A percentile compares a stretch with the other conserved stretches of the same genome.
Evolutionary conservation across 2,888 invertebrate genomes (phyloP).

Genomic region (Acholoe squamosa): DNA sequence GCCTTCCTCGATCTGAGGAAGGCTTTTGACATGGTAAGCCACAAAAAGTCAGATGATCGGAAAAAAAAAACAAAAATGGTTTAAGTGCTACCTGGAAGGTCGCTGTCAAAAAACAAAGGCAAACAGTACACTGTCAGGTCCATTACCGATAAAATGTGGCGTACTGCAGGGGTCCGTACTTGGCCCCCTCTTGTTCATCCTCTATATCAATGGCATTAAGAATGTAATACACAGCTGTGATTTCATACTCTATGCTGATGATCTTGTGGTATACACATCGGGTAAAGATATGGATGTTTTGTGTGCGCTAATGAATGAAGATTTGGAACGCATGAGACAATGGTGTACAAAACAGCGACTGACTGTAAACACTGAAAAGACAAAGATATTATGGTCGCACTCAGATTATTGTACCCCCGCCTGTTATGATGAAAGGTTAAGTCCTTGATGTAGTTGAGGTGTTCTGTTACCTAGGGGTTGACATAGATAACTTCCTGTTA

Average conservation of each 20-base stretch:
- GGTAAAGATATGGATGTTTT: neutral
- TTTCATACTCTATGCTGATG: neutral
- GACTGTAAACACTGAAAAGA: neutral
- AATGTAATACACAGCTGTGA: neutral
- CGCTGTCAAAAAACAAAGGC: neutral
- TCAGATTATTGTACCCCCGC: no score
- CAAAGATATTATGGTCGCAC: neutral
- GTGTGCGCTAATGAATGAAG: neutral
- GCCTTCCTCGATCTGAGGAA: no score
- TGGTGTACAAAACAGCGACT: neutral
- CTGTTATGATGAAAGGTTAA: no score
- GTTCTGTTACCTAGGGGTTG: no score
- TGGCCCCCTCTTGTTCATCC: neutral
- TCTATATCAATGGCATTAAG: neutral
- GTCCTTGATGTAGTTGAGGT: no score
- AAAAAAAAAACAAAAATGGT: no score
- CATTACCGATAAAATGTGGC: neutral
- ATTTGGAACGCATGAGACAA: neutral
- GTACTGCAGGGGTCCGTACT: neutral
- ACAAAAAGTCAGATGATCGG: no score
- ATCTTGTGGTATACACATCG: neutral
- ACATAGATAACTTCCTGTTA: no score
- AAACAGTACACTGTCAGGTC: neutral
- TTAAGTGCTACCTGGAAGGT: neutral
- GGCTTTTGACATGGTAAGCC: no score